phyloP scores from a whole-genome alignment of 2,888 invertebrate genomes.

The Archips crataeganus region DNA sequence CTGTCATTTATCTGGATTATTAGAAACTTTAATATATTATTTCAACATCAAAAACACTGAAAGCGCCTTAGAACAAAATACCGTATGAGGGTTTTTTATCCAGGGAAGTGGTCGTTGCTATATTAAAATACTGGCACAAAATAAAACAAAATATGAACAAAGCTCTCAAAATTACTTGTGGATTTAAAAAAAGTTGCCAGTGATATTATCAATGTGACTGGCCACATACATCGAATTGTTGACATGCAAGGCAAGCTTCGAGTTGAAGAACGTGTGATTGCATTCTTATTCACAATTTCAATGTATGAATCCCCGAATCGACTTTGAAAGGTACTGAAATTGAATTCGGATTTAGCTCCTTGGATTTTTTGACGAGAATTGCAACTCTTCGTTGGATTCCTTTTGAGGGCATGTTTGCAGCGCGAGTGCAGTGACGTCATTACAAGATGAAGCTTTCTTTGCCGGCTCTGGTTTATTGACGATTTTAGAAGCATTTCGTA shows the following conservation, averaged over 20 bases:
- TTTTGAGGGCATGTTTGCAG: constrained; percentile 24
- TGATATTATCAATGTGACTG: constrained; percentile 15
- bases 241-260: constrained; percentile 63
- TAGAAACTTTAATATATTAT: too few relatives aligned
- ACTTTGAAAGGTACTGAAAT: constrained; percentile 32
- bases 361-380: constrained; percentile 16
- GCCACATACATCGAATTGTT: constrained; percentile 43
- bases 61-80: too few relatives aligned
- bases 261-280: constrained; percentile 73
- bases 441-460: constrained; percentile 19
- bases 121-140: too few relatives aligned
- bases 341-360: constrained; percentile 24
- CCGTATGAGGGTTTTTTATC: too few relatives aligned
- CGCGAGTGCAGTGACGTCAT: constrained; percentile 13
- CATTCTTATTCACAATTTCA: constrained; percentile 71
- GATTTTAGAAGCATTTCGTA: constrained; percentile 9
- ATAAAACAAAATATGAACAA: too few relatives aligned
- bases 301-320: constrained; percentile 34
- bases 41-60: too few relatives aligned
- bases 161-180: neutral
- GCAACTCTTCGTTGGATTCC: constrained; percentile 19
- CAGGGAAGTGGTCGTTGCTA: too few relatives aligned
- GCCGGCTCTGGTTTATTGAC: neutral
- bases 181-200: neutral
- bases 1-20: too few relatives aligned